phyloP scores from a whole-genome alignment of 2,888 invertebrate genomes.

The Eudasyphora cyanicolor region DNA sequence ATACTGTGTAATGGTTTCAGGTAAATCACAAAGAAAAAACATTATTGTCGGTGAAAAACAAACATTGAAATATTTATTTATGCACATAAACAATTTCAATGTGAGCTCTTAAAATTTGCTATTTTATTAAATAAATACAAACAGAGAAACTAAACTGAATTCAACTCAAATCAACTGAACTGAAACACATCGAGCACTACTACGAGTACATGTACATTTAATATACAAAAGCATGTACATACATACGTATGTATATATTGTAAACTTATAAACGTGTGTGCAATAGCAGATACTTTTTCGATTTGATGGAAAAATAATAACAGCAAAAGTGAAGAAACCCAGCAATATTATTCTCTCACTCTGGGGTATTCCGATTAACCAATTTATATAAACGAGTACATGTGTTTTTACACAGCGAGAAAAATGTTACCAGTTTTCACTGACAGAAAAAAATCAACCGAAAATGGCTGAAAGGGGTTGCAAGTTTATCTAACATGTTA shows the following conservation, averaged over 20 bases:
- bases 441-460: too few relatives aligned
- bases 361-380: too few relatives aligned
- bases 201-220: neutral
- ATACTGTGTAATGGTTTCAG: too few relatives aligned
- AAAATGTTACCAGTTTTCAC: too few relatives aligned
- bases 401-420: too few relatives aligned
- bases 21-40: neutral
- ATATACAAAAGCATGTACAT: neutral
- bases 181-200: neutral
- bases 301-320: too few relatives aligned
- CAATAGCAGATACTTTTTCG: neutral
- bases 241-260: neutral
- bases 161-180: neutral
- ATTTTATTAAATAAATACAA: slow-evolving; percentile 53
- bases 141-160: slow-evolving; percentile 30
- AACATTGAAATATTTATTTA: slow-evolving; percentile 57
- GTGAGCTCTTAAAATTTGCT: slow-evolving; percentile 54
- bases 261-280: too few relatives aligned
- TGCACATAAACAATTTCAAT: slow-evolving; percentile 42
- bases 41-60: neutral
- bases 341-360: too few relatives aligned
- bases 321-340: too few relatives aligned
- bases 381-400: too few relatives aligned
- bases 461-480: too few relatives aligned
- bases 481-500: too few relatives aligned